Conservation (phyloP, 2,888 invertebrate genomes). For the Boloria euphrosyne region DNA sequence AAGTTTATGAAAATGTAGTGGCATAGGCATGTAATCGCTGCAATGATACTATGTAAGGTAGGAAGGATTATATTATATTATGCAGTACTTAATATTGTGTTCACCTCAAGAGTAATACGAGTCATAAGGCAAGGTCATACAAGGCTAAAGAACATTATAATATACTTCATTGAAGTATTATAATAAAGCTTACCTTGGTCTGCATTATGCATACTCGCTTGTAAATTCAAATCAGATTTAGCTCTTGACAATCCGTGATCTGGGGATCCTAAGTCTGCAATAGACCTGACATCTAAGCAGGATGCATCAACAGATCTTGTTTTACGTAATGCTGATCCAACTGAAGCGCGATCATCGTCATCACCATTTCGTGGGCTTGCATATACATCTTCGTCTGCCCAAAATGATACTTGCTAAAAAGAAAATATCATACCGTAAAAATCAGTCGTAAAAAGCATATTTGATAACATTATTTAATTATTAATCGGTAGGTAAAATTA, state of each 20-base stretch:
- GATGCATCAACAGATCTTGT: constrained; percentile 95
- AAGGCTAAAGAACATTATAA: not conserved
- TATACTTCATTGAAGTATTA: constrained; percentile 6
- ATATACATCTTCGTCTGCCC: constrained; percentile 89
- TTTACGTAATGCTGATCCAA: constrained; percentile 91
- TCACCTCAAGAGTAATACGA: constrained; percentile 10
- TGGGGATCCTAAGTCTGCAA: constrained; percentile 85
- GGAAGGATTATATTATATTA: not conserved
- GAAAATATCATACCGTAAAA: not conserved
- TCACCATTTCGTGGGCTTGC: constrained; percentile 85
- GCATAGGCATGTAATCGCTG: not conserved
- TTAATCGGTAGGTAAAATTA: constrained; percentile 18
- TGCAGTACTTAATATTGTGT: constrained; percentile 1
- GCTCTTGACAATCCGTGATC: constrained; percentile 88
- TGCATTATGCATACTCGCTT: constrained; percentile 86
- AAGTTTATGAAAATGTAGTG: not conserved
- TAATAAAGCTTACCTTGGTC: constrained; percentile 81
- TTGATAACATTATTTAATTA: not conserved
- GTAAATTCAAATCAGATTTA: constrained; percentile 93
- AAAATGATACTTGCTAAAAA: constrained; percentile 88
- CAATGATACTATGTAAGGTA: not conserved
- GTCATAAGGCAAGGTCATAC: constrained; percentile 10
- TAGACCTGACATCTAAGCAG: constrained; percentile 90
- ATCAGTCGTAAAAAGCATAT: not conserved
- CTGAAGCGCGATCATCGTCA: constrained; percentile 87